Conservation (phyloP, 2,888 invertebrate genomes). For the Polydrusus pterygomalis region DNA sequence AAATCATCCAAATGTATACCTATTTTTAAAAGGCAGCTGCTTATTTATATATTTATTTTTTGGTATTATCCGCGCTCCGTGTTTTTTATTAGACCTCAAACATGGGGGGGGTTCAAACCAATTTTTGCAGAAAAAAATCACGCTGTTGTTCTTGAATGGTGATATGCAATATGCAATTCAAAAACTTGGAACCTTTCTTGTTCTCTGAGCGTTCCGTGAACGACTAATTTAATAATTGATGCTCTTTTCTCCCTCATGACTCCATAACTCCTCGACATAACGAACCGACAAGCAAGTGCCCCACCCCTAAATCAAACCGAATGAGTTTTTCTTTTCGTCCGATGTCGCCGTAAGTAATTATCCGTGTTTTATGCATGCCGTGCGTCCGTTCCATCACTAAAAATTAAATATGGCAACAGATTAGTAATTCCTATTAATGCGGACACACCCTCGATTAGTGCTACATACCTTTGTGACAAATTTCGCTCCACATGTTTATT, state of each 20-base stretch:
- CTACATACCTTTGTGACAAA: constrained; percentile 57
- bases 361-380: constrained; percentile 55
- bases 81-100: too few relatives aligned
- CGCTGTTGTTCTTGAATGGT: too few relatives aligned
- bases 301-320: constrained; percentile 56
- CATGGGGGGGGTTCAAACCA: too few relatives aligned
- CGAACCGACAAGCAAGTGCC: constrained; percentile 22
- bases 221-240: too few relatives aligned
- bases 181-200: too few relatives aligned
- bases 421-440: constrained; percentile 58
- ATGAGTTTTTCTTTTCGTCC: constrained; percentile 56
- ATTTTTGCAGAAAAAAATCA: too few relatives aligned
- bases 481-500: constrained; percentile 54
- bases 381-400: constrained; percentile 53
- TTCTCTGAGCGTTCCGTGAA: too few relatives aligned
- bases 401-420: constrained; percentile 58
- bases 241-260: neutral
- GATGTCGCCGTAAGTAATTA: constrained; percentile 56
- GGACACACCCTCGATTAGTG: constrained; percentile 56
- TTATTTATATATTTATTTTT: too few relatives aligned
- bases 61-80: too few relatives aligned
- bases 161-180: too few relatives aligned
- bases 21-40: too few relatives aligned
- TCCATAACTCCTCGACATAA: constrained; percentile 1
- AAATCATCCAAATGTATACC: too few relatives aligned